A percentile compares a stretch with the other conserved stretches of the same genome.
These are phyloP conservation scores for Carduelis carduelis DNA, from an alignment of 2,797 vertebrate species.

Conservation along the genomic window DNA sequence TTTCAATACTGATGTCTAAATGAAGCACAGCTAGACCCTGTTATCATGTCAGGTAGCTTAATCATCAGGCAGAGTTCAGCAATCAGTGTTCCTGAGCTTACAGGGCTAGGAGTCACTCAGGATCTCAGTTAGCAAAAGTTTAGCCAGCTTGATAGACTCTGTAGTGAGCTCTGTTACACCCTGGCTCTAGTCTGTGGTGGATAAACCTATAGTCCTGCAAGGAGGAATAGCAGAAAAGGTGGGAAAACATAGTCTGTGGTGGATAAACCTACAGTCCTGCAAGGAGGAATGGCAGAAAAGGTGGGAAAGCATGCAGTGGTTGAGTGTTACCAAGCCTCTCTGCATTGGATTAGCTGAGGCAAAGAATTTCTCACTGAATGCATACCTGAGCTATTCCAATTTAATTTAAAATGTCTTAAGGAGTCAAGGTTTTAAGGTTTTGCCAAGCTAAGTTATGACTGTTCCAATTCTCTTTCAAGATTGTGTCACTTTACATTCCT, in stretches of 20 bases:
- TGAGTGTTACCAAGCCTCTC: fast-evolving
- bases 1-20: not conserved
- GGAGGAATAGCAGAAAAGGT: not conserved
- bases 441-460: not conserved
- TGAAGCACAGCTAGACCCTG: not conserved
- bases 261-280: not conserved
- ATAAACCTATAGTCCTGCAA: not conserved
- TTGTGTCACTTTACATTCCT: not conserved
- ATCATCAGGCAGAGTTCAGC: not conserved
- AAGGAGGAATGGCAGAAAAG: not conserved
- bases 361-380: not conserved
- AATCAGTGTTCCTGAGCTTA: not conserved
- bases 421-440: not conserved
- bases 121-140: not conserved
- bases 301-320: not conserved
- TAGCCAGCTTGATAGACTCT: not conserved
- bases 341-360: not conserved
- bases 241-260: not conserved
- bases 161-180: not conserved
- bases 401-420: not conserved
- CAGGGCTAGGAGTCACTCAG: not conserved
- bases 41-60: not conserved
- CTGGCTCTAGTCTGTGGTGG: not conserved
- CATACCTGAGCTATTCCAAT: not conserved
- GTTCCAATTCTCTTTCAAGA: not conserved